Base-by-base conservation (phyloP, 2,888 invertebrate species). In the Polymixis flavicincta region DNA sequence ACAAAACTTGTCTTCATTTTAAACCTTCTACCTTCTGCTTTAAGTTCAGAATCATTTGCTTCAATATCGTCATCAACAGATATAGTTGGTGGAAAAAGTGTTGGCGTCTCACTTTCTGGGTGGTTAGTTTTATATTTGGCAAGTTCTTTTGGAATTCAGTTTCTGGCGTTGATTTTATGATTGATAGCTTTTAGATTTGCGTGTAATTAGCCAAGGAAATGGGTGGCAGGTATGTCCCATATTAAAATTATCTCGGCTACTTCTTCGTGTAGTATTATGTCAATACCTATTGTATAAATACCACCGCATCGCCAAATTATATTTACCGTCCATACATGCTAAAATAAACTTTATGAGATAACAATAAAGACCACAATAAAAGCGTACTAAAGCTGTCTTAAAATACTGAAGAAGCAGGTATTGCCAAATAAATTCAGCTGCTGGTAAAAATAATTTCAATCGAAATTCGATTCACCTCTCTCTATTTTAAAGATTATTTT, bases 81-180 rank as follows among this genome's bases (percentile, higher is more conserved):
- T 85, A 83, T 86, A 87, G 82, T 69, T 60, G 60, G 71, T 67
- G 66, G 68, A 82, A 76, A 83, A 72, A 72, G 32, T 69, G 32
- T 80, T 82, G 86, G 88, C 90, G 88, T 87, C 87, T 80, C 60
- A 84, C 78, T 65, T 85, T 87, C 85, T 88, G 76, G 69, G 74
- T 67, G 78, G 81, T 86, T 80, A 64, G 70, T 81, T 76, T 78
- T 57, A 63, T 72, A 78, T 81, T 78, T 81, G 83, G 75, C 82
- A 82, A 65, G 42, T 72, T 82, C 80, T 76, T 80, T 72, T 75
- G 65, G 71, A 48, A 71, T 85, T 79, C 76, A 55, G 57, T 75
- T 63, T 84, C 73, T 72, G 74, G 61, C 74, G 84, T 78, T 85
- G 84, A 87, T 75, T 67, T 80, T 80, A 82, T 88, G 88, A 88